Evolutionary conservation across 2,888 invertebrate species (phyloP), one percentile per base, ranked within the genome.

Genomic region (Mimumesa dahlbomi): DNA sequence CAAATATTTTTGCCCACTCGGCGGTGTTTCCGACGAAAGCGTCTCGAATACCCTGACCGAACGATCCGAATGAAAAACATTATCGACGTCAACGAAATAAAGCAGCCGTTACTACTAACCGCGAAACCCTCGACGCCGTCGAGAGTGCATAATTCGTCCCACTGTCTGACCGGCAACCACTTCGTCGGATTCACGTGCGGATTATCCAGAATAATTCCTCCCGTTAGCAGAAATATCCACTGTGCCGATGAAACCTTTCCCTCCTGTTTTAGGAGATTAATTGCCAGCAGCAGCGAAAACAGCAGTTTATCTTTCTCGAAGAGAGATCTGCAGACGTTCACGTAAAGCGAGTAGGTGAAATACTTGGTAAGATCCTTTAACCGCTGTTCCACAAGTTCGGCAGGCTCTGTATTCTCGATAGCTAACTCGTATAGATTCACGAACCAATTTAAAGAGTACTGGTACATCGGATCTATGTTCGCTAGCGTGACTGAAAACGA

Each of bases 381-480:
- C 49, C 98, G 92, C 73, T 93, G 91, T 0, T 91, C 91, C 9
- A 98, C 94, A 73, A 95, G 94, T 74, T 97, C 97, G n/a, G 93
- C 93, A 81, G 94, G 94, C 82, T 95, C 95, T 0, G 96, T 95
- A 80, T 95, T 95, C 78, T 97, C 96, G 66, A 98, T 98, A 16
- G 96, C 93, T 46, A 93, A 91, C 80, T 94, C 94, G 89, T 95
- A 98, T 22, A 98, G 91, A 78, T 95, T 95, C 84, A 98, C 96
- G 89, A 97, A 98, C 98, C 98, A 98, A 1, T 93, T 93, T 81
- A 98, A 91, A 0, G 98, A 98, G 89, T 98, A 98, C 88, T 98
- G 98, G 90, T 98, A 98, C 98, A 98, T 98, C 1, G 98, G 97
- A 90, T 98, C 98, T 77, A 98, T 96, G 84, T 95, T 94, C 4